phyloP scores from a whole-genome alignment of 2,888 invertebrate species.

The Crioceris asparagi region DNA sequence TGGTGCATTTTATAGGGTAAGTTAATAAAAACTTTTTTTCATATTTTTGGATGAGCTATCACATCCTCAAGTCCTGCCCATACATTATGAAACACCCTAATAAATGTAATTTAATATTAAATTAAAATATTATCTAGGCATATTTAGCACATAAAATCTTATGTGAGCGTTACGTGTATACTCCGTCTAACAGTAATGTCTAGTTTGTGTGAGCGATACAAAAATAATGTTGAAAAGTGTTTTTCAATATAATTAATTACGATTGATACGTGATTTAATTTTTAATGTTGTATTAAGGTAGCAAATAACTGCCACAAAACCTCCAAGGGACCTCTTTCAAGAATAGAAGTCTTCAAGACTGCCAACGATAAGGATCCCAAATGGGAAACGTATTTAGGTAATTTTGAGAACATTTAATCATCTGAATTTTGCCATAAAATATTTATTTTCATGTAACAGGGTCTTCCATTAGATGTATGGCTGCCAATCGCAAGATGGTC shows the following conservation, averaged over 20 bases:
- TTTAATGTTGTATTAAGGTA: constrained; percentile 27
- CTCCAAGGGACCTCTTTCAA: constrained; percentile 48
- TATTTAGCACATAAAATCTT: too few relatives aligned
- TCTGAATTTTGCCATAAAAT: background rate
- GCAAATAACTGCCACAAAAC: constrained; percentile 40
- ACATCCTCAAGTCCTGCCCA: too few relatives aligned
- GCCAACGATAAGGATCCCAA: constrained; percentile 48
- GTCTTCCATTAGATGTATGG: constrained; percentile 48
- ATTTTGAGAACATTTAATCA: constrained; percentile 3
- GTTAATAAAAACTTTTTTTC: too few relatives aligned
- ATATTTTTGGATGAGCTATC: too few relatives aligned
- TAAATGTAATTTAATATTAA: too few relatives aligned
- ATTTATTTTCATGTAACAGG: constrained; percentile 33
- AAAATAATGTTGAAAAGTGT: too few relatives aligned
- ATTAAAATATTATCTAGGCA: too few relatives aligned
- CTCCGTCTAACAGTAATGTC: too few relatives aligned
- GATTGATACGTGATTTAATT: constrained; percentile 1
- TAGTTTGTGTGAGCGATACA: too few relatives aligned
- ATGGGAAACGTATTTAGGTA: constrained; percentile 62
- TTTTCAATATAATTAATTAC: background rate
- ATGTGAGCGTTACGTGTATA: too few relatives aligned
- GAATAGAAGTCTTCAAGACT: constrained; percentile 46
- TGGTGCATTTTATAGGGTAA: too few relatives aligned
- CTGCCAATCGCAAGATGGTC: constrained; percentile 48
- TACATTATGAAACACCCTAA: too few relatives aligned